Evolutionary conservation across 2,888 invertebrate genomes (phyloP).

Genomic region (Galerucella pusilla): DNA sequence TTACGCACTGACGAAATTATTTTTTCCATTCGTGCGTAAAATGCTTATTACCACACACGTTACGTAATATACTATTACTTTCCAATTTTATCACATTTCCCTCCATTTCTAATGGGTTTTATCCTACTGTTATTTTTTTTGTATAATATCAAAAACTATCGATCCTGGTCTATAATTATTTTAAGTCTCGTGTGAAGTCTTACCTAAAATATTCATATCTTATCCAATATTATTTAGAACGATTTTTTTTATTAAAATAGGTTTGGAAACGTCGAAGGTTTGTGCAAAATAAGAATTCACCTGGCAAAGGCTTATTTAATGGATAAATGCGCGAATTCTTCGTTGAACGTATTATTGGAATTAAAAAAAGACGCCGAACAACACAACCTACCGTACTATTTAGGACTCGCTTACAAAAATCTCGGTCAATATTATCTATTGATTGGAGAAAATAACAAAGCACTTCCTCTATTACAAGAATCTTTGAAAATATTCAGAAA

Average conservation of each 20-base stretch:
- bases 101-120: no score
- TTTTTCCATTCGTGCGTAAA: no score
- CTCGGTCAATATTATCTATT: conserved; percentile 61
- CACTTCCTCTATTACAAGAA: conserved; percentile 56
- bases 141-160: no score
- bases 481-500: conserved; percentile 57
- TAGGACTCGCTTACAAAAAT: conserved; percentile 59
- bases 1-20: no score
- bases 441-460: conserved; percentile 53
- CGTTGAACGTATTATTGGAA: conserved; percentile 50
- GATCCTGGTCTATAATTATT: no score
- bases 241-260: not conserved
- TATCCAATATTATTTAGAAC: no score
- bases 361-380: conserved; percentile 42
- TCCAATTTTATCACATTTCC: no score
- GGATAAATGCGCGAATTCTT: conserved; percentile 41
- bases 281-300: conserved; percentile 69
- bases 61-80: no score
- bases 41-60: no score
- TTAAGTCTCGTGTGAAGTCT: no score
- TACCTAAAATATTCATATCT: no score
- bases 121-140: no score
- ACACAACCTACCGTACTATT: conserved; percentile 54
- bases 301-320: conserved; percentile 68
- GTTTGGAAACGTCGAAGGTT: conserved; percentile 63